These are phyloP conservation scores for Meliscaeva auricollis DNA, from an alignment of 2,888 invertebrate species.

Conservation along the genomic window DNA sequence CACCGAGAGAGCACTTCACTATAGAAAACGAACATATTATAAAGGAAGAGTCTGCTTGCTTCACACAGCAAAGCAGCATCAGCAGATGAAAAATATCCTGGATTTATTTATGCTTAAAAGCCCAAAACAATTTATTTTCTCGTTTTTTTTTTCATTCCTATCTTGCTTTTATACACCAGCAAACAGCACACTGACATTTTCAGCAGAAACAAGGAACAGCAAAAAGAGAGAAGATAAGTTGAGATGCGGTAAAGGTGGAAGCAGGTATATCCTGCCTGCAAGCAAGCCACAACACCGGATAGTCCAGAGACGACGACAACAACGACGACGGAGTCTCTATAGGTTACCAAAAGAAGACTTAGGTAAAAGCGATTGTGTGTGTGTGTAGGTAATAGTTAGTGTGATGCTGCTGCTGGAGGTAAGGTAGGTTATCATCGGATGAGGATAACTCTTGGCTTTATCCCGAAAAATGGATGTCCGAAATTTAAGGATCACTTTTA, in stretches of 20 bases:
- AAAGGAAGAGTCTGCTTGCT: slow-evolving; percentile 27
- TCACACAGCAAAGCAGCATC: slow-evolving; percentile 10
- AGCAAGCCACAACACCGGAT: slow-evolving; percentile 10
- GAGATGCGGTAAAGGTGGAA: no score
- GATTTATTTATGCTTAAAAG: slow-evolving; percentile 76
- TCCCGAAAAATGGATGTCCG: slow-evolving; percentile 76
- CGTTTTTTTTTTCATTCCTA: slow-evolving; percentile 42
- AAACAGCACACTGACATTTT: slow-evolving; percentile 53
- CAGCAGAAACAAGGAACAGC: slow-evolving; percentile 11
- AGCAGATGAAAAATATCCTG: slow-evolving; percentile 74
- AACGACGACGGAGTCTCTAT: background rate
- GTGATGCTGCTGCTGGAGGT: slow-evolving; percentile 21
- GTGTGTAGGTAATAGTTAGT: slow-evolving; percentile 1
- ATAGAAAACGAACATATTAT: slow-evolving; percentile 5
- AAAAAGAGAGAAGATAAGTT: slow-evolving; percentile 16
- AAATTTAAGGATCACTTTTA: slow-evolving; percentile 75
- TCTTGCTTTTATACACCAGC: slow-evolving; percentile 36
- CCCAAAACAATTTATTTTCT: slow-evolving; percentile 75
- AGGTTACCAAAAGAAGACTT: slow-evolving; percentile 1
- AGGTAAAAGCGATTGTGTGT: no score
- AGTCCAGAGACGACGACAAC: background rate
- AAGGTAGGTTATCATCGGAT: slow-evolving; percentile 70
- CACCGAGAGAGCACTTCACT: slow-evolving; percentile 54
- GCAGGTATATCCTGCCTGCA: slow-evolving; percentile 29
- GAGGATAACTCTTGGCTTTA: slow-evolving; percentile 73